Evolutionary conservation across 2,113 vertebrate genomes (phyloP).

Genomic region (Smithornis capensis): DNA sequence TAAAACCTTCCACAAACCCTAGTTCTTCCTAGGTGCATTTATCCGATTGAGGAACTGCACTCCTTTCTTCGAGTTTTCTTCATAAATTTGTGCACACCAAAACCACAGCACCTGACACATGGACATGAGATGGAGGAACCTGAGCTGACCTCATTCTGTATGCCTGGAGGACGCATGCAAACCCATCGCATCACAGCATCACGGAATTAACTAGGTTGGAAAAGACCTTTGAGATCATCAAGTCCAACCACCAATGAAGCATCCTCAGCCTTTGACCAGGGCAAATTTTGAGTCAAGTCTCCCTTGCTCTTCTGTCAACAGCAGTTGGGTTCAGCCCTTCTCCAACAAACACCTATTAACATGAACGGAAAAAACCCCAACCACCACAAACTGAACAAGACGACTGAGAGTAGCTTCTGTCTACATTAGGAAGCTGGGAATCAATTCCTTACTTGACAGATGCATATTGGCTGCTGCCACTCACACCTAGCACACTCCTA

Average conservation of each 20-base stretch:
- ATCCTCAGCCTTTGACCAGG: not conserved
- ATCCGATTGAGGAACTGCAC: not conserved
- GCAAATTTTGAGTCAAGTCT: not conserved
- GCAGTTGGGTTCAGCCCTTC: rapidly evolving
- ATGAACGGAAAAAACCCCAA: not conserved
- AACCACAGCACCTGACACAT: not conserved
- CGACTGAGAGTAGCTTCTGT: not conserved
- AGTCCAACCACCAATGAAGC: not conserved
- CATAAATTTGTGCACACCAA: rapidly evolving
- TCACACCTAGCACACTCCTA: not conserved
- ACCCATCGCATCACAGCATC: not conserved
- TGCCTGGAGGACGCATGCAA: not conserved
- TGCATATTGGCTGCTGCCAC: not conserved
- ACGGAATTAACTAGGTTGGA: too few species aligned
- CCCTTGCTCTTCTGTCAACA: not conserved
- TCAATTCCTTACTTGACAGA: not conserved
- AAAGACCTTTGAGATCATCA: too few species aligned
- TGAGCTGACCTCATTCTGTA: not conserved
- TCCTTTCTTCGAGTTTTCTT: not conserved
- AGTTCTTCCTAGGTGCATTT: not conserved
- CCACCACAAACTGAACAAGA: not conserved
- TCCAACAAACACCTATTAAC: not conserved
- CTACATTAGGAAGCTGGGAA: not conserved
- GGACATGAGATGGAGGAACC: rapidly evolving
- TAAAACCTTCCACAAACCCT: not conserved